Evolutionary conservation across 2,888 invertebrate species (phyloP), one percentile per base, ranked within the genome.

Genomic region (Epiblema foenella): DNA sequence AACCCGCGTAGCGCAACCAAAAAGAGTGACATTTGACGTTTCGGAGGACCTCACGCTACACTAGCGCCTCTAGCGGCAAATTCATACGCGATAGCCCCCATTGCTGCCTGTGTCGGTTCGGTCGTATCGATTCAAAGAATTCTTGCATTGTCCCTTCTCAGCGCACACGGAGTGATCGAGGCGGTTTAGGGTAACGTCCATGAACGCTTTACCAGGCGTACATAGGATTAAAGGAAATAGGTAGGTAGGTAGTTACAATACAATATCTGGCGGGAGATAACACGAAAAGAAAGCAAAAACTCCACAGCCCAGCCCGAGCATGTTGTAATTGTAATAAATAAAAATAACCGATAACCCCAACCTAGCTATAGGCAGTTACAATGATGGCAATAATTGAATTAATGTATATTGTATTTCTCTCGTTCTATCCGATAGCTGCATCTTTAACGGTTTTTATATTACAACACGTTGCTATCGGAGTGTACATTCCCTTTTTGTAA

Each of bases 151-250:
- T 37, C 37, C 42, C 15, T 20, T 12, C 15, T 29, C 17, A 39
- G 39, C 33, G 33, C 18, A 17, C 12, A 20, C 20, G 20, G 59
- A 20, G 60, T 46, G 39, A 42, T 20, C 17, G 42, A 4, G 10
- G 51, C 49, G 18, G 51, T 63, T 62, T 62, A 29, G 62, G 29
- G 49, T 46, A 17, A 29, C 49, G n/a, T 49, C 46, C 62, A 49
- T 24, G 1, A 24, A 24, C 24, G 24, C 24, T 24, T 24, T 24
- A 24, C 24, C 63, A 63, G 63, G 63, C 49, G 8, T 51, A 18
- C 37, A 37, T 37, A 63, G n/a, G n/a, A n/a, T n/a, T n/a, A n/a
- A n/a, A n/a, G n/a, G n/a, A n/a, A n/a, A n/a, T n/a, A n/a, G n/a
- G n/a, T n/a, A n/a, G 12, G 9, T 9, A 33, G 15, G 17, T 49